These are phyloP conservation scores for Toxostoma redivivum DNA, from an alignment of 2,113 vertebrate species.

Conservation along the genomic window DNA sequence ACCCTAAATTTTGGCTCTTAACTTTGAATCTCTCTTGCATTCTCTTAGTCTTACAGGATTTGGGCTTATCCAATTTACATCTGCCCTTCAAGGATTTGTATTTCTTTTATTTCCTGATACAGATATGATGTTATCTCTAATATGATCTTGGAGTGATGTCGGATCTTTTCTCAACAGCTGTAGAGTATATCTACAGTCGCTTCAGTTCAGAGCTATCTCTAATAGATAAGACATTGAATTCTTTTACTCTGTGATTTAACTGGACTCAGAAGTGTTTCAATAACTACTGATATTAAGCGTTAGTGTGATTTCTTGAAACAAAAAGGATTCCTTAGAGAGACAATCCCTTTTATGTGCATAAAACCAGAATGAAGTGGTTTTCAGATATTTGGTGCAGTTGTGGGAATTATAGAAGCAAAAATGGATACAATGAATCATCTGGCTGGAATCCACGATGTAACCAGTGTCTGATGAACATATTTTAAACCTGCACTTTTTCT, in stretches of 20 bases:
- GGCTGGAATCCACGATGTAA: not conserved
- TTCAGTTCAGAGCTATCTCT: conserved; percentile 1
- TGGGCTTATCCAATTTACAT: conserved; percentile 25
- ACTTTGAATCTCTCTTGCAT: not conserved
- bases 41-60: not conserved
- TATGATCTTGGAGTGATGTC: conserved; percentile 20
- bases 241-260: not conserved
- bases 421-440: conserved; percentile 8
- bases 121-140: conserved; percentile 24
- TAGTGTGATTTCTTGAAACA: conserved; percentile 30
- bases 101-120: conserved; percentile 24
- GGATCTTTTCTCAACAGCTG: not conserved
- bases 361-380: not conserved
- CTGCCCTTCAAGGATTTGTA: conserved; percentile 22
- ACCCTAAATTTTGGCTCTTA: not conserved
- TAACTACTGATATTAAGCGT: conserved; percentile 17
- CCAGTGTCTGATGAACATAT: not conserved
- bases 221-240: not conserved
- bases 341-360: not conserved
- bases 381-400: not conserved
- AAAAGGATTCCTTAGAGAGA: conserved; percentile 9
- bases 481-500: not conserved
- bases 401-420: conserved; percentile 15
- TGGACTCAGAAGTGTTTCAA: conserved; percentile 2
- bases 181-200: not conserved